These are phyloP conservation scores for Xestia c-nigrum DNA, from an alignment of 2,888 invertebrate species.

Conservation along the genomic window DNA sequence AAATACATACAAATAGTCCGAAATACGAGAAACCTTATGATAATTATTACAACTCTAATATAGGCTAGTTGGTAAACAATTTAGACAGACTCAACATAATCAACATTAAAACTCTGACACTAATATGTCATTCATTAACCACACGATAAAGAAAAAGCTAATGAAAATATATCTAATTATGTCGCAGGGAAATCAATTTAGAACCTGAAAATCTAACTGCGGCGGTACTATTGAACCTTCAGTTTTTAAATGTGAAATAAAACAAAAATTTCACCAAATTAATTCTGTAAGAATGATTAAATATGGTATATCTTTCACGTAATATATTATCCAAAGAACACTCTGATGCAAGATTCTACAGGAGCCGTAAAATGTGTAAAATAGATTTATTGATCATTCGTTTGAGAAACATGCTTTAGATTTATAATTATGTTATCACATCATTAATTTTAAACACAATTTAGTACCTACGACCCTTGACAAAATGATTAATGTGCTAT, in stretches of 20 bases:
- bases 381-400: slow-evolving; percentile 35
- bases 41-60: too few relatives aligned
- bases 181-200: not conserved
- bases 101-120: too few relatives aligned
- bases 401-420: slow-evolving; percentile 8
- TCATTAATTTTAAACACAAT: slow-evolving; percentile 9
- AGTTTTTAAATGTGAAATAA: not conserved
- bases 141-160: not conserved
- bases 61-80: too few relatives aligned
- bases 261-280: not conserved
- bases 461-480: not conserved
- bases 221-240: not conserved
- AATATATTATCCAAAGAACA: not conserved
- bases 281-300: not conserved
- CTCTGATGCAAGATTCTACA: not conserved
- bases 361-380: slow-evolving; percentile 17
- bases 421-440: slow-evolving; percentile 1
- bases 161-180: not conserved
- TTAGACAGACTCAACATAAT: too few relatives aligned
- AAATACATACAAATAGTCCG: too few relatives aligned
- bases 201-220: not conserved
- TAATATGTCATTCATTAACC: too few relatives aligned
- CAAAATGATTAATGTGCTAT: too few relatives aligned
- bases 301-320: too few relatives aligned
- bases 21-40: too few relatives aligned